Conservation (phyloP, 2,888 invertebrate species). For the Parasteatoda lunata region DNA sequence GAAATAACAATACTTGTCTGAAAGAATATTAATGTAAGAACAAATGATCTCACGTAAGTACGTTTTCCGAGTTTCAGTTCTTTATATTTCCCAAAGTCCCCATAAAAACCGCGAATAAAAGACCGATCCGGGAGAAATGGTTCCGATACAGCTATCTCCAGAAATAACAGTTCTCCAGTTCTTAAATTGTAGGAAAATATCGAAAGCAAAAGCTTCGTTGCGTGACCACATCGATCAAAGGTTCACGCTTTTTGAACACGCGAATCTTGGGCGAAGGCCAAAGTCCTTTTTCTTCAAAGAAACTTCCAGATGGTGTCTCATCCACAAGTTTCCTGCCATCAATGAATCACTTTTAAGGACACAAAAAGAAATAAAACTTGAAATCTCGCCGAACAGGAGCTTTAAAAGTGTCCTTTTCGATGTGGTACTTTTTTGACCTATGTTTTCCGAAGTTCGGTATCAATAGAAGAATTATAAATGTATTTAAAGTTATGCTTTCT, state of each 20-base stretch:
- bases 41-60: no score
- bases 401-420: no score
- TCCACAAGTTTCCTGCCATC: conserved; percentile 34
- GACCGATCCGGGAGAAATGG: background rate
- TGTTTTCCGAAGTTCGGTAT: no score
- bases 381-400: no score
- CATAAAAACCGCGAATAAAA: no score
- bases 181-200: background rate
- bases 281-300: conserved; percentile 10
- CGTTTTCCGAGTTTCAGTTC: no score
- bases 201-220: background rate
- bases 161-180: background rate
- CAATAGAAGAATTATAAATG: no score
- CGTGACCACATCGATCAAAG: conserved; percentile 33
- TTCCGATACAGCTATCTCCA: conserved; percentile 1
- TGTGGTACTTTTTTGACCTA: no score
- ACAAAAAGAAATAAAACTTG: background rate
- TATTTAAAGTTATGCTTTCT: no score
- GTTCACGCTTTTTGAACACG: conserved; percentile 31
- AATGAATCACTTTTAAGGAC: conserved; percentile 36
- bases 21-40: no score
- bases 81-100: no score
- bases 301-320: conserved; percentile 27
- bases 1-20: no score
- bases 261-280: conserved; percentile 23